Conservation (phyloP, 2,797 vertebrate genomes). For the Pampus argenteus region DNA sequence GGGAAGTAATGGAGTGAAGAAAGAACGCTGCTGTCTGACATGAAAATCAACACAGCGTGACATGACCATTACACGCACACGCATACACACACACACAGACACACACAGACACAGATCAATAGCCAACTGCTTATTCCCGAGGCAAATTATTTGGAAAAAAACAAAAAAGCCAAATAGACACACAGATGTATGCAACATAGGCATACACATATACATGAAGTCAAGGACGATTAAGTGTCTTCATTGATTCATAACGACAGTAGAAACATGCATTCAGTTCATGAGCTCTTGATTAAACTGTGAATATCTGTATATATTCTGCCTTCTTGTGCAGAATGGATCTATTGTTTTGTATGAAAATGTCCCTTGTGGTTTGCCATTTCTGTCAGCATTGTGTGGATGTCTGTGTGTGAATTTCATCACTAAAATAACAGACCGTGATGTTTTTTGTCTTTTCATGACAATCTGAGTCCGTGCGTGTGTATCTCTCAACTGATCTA, state of each 20-base stretch:
- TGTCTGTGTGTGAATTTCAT: constrained; percentile 1
- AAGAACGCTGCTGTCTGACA: constrained; percentile 76
- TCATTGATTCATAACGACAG: constrained; percentile 15
- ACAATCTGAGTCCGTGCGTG: background rate
- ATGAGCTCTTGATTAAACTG: background rate
- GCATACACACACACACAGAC: constrained; percentile 22
- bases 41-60: constrained; percentile 78
- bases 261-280: background rate
- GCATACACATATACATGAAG: constrained; percentile 8
- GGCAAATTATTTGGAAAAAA: constrained; percentile 46
- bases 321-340: background rate
- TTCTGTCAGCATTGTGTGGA: background rate
- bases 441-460: background rate
- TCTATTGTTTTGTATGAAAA: background rate
- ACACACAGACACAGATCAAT: constrained; percentile 64
- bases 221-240: constrained; percentile 15
- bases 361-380: background rate
- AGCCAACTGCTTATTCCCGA: constrained; percentile 50
- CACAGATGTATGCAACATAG: background rate
- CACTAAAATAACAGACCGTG: background rate
- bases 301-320: background rate
- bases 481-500: constrained; percentile 32
- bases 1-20: constrained; percentile 79
- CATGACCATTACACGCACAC: constrained; percentile 68
- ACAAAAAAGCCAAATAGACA: constrained; percentile 22